Conservation (phyloP, 30 jellyfish, hydroid and myxozoan species). For the Hydractinia echinata region DNA sequence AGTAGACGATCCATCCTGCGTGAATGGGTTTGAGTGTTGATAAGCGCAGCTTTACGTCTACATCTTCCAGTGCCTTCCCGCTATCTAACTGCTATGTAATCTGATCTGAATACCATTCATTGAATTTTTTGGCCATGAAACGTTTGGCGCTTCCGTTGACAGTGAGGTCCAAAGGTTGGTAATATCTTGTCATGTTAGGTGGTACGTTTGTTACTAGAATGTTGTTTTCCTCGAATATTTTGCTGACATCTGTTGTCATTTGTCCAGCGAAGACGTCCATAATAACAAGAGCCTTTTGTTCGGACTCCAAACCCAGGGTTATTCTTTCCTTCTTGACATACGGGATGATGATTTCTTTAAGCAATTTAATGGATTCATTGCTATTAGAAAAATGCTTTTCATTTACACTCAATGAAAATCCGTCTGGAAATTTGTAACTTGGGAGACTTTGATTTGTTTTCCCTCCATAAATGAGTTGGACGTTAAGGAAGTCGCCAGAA, state of each 20-base stretch:
- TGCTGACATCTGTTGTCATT: neutral
- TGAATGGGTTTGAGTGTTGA: slow-evolving; percentile 29
- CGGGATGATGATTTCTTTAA: neutral
- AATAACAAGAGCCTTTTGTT: neutral
- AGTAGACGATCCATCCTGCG: slow-evolving; percentile 27
- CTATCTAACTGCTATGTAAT: slow-evolving; percentile 14
- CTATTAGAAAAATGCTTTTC: slow-evolving; percentile 20
- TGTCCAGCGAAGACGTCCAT: slow-evolving; percentile 4
- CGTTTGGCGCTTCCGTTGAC: slow-evolving; percentile 17
- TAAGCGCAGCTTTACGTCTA: slow-evolving; percentile 1
- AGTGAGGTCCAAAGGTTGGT: slow-evolving; percentile 10
- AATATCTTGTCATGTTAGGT: slow-evolving; percentile 9
- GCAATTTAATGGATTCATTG: too few relatives aligned
- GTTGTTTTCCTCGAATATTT: too few relatives aligned
- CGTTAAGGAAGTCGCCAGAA: slow-evolving; percentile 26
- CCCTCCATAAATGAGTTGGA: slow-evolving; percentile 28
- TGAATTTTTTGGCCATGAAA: neutral
- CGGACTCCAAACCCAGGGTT: neutral
- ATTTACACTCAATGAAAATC: slow-evolving; percentile 25
- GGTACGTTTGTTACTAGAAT: neutral
- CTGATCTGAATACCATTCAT: slow-evolving; percentile 7
- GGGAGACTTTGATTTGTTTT: slow-evolving; percentile 20
- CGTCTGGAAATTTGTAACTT: neutral
- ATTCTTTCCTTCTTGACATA: neutral
- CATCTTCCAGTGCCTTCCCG: slow-evolving; percentile 13